Percentiles rank a stretch among this genome's conserved stretches.
phyloP scores from a whole-genome alignment of 1,140 invertebrate genomes.

The Hycleus phaleratus region DNA sequence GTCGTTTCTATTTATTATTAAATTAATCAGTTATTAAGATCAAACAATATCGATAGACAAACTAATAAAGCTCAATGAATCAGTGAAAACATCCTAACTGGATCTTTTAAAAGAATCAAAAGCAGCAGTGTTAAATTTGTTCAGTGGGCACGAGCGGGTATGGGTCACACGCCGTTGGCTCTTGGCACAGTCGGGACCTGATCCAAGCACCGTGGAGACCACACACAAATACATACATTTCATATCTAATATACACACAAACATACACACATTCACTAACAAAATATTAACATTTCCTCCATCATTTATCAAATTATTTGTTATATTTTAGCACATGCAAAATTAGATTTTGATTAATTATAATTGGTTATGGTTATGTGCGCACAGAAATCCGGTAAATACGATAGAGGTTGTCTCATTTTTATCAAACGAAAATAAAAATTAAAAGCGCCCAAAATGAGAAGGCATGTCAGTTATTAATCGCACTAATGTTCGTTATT shows the following conservation, averaged over 20 bases:
- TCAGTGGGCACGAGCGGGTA: conserved; percentile 26
- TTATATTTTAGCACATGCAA: conserved; percentile 7
- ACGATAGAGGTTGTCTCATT: too few relatives aligned
- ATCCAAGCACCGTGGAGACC: conserved; percentile 28
- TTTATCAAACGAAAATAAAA: too few relatives aligned
- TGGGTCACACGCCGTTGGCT: conserved; percentile 29
- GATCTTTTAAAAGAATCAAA: conserved; percentile 21
- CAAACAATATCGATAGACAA: background rate
- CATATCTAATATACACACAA: too few relatives aligned
- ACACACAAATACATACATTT: conserved; percentile 20
- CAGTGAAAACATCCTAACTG: conserved; percentile 21
- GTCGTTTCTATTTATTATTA: too few relatives aligned
- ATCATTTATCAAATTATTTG: conserved; percentile 7
- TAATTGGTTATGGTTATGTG: background rate
- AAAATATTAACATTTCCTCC: conserved; percentile 20
- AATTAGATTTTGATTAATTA: conserved; percentile 18
- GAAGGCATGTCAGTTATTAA: too few relatives aligned
- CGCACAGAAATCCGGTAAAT: background rate
- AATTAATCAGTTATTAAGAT: too few relatives aligned
- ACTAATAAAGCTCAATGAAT: conserved; percentile 24
- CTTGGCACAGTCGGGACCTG: conserved; percentile 16
- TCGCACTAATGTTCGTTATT: too few relatives aligned
- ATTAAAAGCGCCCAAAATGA: too few relatives aligned
- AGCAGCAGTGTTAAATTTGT: conserved; percentile 32
- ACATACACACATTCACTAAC: too few relatives aligned